Percentiles rank a stretch among this genome's conserved stretches.
phyloP scores from a whole-genome alignment of 2,797 vertebrate species.

The Sitta carolinensis region DNA sequence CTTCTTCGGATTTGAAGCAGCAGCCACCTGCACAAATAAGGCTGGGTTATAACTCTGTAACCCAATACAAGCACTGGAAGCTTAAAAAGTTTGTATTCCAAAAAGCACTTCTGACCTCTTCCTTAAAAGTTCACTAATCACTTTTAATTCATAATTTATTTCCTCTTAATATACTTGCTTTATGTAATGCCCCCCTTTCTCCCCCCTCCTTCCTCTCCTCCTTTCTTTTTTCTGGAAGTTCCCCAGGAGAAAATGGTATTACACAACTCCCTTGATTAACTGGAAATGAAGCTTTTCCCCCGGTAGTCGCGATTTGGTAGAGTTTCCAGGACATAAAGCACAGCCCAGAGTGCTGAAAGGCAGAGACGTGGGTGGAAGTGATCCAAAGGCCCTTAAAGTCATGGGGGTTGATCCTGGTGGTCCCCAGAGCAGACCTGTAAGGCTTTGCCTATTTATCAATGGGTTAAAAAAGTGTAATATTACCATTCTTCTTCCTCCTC shows the following conservation, averaged over 20 bases:
- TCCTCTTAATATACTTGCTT: conserved; percentile 70
- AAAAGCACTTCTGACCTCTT: conserved; percentile 73
- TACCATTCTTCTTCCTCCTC: not conserved
- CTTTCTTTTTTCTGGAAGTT: conserved; percentile 55
- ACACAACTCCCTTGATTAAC: conserved; percentile 66
- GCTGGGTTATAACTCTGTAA: conserved; percentile 75
- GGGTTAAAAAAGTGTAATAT: not conserved
- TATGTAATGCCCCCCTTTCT: conserved; percentile 3
- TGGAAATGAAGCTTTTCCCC: conserved; percentile 63
- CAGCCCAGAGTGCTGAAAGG: conserved; percentile 20
- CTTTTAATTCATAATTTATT: conserved; percentile 76
- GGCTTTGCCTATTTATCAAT: not conserved
- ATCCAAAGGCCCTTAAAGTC: not conserved
- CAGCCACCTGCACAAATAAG: conserved; percentile 84
- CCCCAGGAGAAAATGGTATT: conserved; percentile 63
- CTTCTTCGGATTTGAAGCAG: conserved; percentile 69
- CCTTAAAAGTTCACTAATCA: conserved; percentile 77
- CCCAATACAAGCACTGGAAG: conserved; percentile 71
- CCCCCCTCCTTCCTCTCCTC: not conserved
- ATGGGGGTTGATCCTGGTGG: not conserved
- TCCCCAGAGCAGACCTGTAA: not conserved
- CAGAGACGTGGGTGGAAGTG: not conserved
- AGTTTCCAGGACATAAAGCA: conserved; percentile 46
- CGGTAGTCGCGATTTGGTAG: conserved; percentile 5
- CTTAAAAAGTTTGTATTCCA: conserved; percentile 71